Evolutionary conservation across 2,797 vertebrate genomes (phyloP).

Genomic region (Orientallactaga sibirica): DNA sequence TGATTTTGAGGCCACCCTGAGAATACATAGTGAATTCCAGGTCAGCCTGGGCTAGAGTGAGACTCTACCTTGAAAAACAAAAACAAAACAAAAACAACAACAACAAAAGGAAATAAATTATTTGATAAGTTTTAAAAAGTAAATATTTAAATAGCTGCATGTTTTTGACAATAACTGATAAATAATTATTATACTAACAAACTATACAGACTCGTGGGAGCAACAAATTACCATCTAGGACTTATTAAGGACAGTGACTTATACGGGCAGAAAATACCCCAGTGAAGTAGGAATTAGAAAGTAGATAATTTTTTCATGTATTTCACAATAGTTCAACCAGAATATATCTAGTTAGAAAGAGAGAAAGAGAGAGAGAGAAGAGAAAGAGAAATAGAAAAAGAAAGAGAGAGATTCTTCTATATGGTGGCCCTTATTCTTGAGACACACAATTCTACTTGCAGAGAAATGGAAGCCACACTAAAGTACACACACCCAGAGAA

Average conservation of each 20-base stretch:
- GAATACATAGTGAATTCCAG: too few species aligned
- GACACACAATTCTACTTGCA: not conserved
- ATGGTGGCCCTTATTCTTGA: not conserved
- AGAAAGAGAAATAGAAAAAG: not conserved
- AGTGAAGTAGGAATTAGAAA: not conserved
- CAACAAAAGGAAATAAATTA: not conserved
- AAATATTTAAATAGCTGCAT: not conserved
- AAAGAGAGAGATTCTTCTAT: not conserved
- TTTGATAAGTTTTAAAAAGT: conserved; percentile 21
- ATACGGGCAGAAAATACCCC: conserved; percentile 11
- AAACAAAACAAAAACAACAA: too few species aligned
- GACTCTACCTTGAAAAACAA: too few species aligned
- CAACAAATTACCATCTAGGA: not conserved
- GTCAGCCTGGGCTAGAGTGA: too few species aligned
- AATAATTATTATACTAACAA: not conserved
- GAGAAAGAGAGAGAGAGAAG: not conserved
- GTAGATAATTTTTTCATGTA: not conserved
- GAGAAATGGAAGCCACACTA: not conserved
- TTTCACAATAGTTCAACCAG: not conserved
- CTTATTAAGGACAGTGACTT: conserved; percentile 17
- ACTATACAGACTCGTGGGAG: not conserved
- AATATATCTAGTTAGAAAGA: not conserved
- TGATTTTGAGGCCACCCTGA: too few species aligned
- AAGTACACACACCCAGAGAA: not conserved
- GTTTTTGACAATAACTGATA: conserved; percentile 34